Percentiles rank a stretch among this genome's conserved stretches.
Conservation (phyloP, 1,140 invertebrate genomes). For the honey bee (Apis mellifera) region Amel_HAv3.1 CM009935.2:8208501-8209000, state of each 20-base stretch:
- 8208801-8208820: not conserved
- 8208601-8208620: constrained; percentile 21
- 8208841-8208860: too few species aligned
- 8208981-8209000: too few species aligned
- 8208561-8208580: constrained; percentile 25
- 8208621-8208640: not conserved
- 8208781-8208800: not conserved
- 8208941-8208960: too few species aligned
- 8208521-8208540: constrained; percentile 1
- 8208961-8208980: too few species aligned
- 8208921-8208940: too few species aligned
- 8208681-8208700: constrained; percentile 2
- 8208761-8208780: not conserved
- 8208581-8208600: constrained; percentile 19
- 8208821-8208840: too few species aligned
- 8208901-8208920: too few species aligned
- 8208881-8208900: too few species aligned
- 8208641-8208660: constrained; percentile 2
- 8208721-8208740: constrained; percentile 22
- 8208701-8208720: constrained; percentile 7
- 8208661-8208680: constrained; percentile 7
- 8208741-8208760: not conserved
- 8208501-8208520: not conserved
- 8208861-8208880: too few species aligned
- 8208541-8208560: not conserved